These are phyloP conservation scores for Heliconius hortense DNA, from an alignment of 2,888 invertebrate genomes.

Conservation along the genomic window DNA sequence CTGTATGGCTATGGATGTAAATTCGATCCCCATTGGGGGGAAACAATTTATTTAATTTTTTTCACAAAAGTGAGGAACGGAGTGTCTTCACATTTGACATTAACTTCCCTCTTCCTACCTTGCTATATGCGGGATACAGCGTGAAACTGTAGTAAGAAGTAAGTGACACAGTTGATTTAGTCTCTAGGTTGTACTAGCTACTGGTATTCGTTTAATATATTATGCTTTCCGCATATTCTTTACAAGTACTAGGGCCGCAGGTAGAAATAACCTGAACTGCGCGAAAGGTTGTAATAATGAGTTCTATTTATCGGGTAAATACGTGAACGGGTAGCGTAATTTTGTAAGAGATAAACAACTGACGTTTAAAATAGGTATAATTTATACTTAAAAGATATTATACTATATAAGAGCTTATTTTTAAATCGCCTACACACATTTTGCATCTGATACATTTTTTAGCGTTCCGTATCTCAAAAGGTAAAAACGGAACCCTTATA, in stretches of 20 bases:
- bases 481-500: no score
- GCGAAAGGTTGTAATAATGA: conserved; percentile 28
- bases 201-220: conserved; percentile 28
- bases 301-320: conserved; percentile 37
- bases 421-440: conserved; percentile 7
- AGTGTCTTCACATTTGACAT: neutral
- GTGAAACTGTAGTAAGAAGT: neutral
- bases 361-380: conserved; percentile 15
- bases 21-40: no score
- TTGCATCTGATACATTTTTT: conserved; percentile 6
- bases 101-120: neutral
- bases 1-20: no score
- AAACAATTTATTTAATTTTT: no score
- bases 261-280: conserved; percentile 35
- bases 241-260: conserved; percentile 35
- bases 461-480: no score
- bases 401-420: neutral
- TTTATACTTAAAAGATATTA: conserved; percentile 5
- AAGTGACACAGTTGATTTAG: neutral
- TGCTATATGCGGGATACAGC: neutral
- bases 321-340: conserved; percentile 39
- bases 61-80: neutral
- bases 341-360: conserved; percentile 18
- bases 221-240: conserved; percentile 34
- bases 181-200: conserved; percentile 19